Evolutionary conservation across 2,797 vertebrate species (phyloP).

Genomic region (Pyrocephalus nanus): DNA sequence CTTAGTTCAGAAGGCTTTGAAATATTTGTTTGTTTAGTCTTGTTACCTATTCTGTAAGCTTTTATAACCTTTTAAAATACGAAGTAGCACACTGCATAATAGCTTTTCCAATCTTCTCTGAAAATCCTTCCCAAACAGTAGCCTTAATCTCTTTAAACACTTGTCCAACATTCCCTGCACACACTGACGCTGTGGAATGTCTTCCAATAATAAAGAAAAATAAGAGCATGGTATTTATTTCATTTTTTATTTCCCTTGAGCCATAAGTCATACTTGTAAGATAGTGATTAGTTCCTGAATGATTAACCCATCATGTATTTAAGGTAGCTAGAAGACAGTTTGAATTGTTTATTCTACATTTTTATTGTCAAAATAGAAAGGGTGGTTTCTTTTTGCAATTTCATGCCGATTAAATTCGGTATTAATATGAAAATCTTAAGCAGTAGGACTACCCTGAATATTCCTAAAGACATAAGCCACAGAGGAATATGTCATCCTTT

Average conservation of each 20-base stretch:
- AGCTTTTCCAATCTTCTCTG: background rate
- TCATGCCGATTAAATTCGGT: slow-evolving; percentile 10
- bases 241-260: slow-evolving; percentile 26
- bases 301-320: slow-evolving; percentile 8
- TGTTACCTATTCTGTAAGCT: background rate
- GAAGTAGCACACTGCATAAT: background rate
- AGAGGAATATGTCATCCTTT: background rate
- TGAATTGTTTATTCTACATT: background rate
- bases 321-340: background rate
- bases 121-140: slow-evolving; percentile 25
- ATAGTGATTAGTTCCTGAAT: background rate
- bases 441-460: background rate
- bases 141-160: slow-evolving; percentile 42
- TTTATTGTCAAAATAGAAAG: background rate
- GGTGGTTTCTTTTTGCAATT: background rate
- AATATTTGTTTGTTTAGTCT: background rate
- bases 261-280: background rate
- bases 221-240: background rate
- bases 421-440: slow-evolving; percentile 34
- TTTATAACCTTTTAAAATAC: background rate
- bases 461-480: background rate
- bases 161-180: background rate
- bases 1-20: background rate
- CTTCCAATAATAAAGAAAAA: slow-evolving; percentile 7
- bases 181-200: background rate